A percentile compares a stretch with the other conserved stretches of the same genome.
These are phyloP conservation scores for Lepidochrysops patricia DNA, from an alignment of 2,888 invertebrate genomes.

Conservation along the genomic window DNA sequence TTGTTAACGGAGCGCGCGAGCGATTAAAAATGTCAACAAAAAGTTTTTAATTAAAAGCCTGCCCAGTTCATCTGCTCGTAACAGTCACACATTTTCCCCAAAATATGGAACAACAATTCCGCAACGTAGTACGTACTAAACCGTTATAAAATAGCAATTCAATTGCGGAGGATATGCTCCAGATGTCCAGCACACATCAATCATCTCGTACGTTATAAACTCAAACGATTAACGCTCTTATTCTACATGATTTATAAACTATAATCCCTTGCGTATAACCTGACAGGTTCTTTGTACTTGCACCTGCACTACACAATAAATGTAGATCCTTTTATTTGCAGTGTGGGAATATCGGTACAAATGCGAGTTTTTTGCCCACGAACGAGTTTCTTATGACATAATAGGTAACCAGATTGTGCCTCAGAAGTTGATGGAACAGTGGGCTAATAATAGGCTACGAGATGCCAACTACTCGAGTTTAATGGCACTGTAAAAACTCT, in stretches of 20 bases:
- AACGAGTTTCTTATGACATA: conserved; percentile 25
- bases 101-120: conserved; percentile 2
- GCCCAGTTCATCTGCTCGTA: not conserved
- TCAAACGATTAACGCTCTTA: not conserved
- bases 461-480: not conserved
- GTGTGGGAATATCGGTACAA: conserved; percentile 43
- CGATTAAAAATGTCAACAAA: not conserved
- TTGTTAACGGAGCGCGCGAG: not conserved
- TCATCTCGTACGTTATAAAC: not conserved
- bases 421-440: not conserved
- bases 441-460: not conserved
- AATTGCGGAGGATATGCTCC: conserved; percentile 10
- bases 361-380: conserved; percentile 27
- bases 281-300: conserved; percentile 16
- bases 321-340: conserved; percentile 41
- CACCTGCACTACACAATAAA: conserved; percentile 50
- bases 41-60: not conserved
- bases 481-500: not conserved
- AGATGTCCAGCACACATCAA: conserved; percentile 11
- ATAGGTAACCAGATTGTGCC: conserved; percentile 13
- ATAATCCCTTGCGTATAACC: conserved; percentile 12
- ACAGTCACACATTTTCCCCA: not conserved
- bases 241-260: not conserved
- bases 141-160: conserved; percentile 12
- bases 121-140: conserved; percentile 1